Conservation (phyloP, 2,113 vertebrate species). For the Chaetodon trifascialis region DNA sequence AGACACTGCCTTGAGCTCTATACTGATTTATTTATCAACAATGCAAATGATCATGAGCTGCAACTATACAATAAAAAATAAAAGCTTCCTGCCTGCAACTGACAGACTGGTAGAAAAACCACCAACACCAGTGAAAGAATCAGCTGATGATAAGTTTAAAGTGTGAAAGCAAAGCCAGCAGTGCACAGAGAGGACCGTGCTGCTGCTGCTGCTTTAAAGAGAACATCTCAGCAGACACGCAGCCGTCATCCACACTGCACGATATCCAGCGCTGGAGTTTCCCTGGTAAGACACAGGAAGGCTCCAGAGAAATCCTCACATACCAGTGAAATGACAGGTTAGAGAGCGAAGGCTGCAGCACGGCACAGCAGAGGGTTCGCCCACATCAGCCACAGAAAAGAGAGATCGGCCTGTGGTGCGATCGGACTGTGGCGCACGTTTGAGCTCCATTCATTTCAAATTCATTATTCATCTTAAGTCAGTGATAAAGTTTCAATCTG, state of each 20-base stretch:
- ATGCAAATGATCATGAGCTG: background rate
- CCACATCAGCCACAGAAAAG: background rate
- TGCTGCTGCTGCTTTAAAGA: background rate
- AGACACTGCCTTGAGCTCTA: background rate
- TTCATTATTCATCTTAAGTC: background rate
- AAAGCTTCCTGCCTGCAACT: background rate
- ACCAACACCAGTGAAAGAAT: too few species aligned
- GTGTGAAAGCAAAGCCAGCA: background rate
- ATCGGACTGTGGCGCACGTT: background rate
- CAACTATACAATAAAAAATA: background rate
- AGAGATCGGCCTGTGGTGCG: background rate
- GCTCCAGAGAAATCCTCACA: constrained; percentile 20
- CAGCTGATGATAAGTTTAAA: too few species aligned
- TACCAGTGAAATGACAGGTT: constrained; percentile 23
- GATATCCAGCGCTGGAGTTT: background rate
- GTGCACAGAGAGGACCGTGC: background rate
- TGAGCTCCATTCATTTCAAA: background rate
- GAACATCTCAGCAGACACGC: background rate
- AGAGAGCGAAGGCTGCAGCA: background rate
- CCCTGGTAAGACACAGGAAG: constrained; percentile 1
- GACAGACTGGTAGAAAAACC: too few species aligned
- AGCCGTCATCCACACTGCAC: background rate
- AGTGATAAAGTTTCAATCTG: background rate
- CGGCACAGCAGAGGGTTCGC: background rate
- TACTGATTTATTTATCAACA: background rate